phyloP scores from a whole-genome alignment of 2,113 vertebrate species.

The Calidris pygmaea region DNA sequence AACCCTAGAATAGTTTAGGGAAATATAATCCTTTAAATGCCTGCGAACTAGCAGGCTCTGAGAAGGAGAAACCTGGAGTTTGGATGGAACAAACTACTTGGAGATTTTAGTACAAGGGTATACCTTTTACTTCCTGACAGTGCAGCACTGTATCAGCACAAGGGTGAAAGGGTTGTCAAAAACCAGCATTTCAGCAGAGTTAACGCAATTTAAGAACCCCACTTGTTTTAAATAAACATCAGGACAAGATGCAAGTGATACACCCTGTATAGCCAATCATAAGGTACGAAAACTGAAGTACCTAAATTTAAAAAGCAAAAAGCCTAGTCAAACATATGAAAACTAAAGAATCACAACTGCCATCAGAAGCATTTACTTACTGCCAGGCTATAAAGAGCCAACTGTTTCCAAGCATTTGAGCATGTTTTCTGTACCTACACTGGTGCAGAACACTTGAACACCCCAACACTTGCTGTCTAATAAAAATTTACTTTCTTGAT shows the following conservation, averaged over 20 bases:
- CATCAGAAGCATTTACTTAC: neutral
- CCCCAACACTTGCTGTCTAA: neutral
- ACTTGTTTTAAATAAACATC: neutral
- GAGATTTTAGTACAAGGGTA: neutral
- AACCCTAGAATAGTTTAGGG: neutral
- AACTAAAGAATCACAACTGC: neutral
- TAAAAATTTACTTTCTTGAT: neutral
- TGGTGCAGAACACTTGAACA: neutral
- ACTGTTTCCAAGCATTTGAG: neutral
- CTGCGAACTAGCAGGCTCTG: neutral
- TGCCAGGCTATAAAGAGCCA: neutral
- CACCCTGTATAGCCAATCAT: neutral
- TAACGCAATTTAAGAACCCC: neutral
- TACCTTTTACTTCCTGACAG: neutral
- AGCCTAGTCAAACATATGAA: neutral
- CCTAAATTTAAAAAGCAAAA: neutral
- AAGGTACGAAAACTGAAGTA: neutral
- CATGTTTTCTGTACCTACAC: neutral
- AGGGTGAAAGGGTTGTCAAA: neutral
- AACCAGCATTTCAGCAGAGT: neutral
- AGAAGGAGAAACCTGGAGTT: neutral
- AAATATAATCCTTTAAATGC: neutral
- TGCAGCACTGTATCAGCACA: neutral
- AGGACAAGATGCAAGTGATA: neutral
- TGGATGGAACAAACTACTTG: neutral